phyloP scores from a whole-genome alignment of 2,113 vertebrate genomes.

The Verasper variegatus region DNA sequence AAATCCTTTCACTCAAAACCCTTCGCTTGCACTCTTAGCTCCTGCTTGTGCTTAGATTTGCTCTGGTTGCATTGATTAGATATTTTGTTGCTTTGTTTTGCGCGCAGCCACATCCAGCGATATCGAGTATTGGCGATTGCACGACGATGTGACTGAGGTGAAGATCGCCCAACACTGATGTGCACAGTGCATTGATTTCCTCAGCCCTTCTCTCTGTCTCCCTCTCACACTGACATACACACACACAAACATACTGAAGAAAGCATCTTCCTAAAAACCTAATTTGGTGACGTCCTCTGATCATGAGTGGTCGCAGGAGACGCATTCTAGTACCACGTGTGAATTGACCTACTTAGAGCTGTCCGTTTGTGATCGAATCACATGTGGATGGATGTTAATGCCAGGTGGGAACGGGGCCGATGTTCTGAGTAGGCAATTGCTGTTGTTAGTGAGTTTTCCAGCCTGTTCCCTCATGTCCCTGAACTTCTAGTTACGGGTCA shows the following conservation, averaged over 20 bases:
- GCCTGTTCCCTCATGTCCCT: slow-evolving; percentile 9
- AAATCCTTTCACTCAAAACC: not conserved
- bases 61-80: too few relatives aligned
- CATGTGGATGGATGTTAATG: not conserved
- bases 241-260: too few relatives aligned
- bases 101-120: too few relatives aligned
- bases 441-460: slow-evolving; percentile 2
- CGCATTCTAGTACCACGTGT: not conserved
- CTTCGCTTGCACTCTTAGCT: too few relatives aligned
- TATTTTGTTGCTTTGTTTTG: too few relatives aligned
- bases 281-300: not conserved
- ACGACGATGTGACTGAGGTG: too few relatives aligned
- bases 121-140: too few relatives aligned
- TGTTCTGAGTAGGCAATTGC: not conserved
- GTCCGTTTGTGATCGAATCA: not conserved
- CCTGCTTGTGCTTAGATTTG: too few relatives aligned
- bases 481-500: slow-evolving; percentile 29
- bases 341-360: not conserved
- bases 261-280: not conserved
- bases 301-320: not conserved
- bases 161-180: not conserved
- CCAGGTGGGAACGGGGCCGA: not conserved
- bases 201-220: not conserved
- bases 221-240: not conserved
- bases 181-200: not conserved